Base-by-base conservation (phyloP, 2,113 vertebrate genomes). In the Bubo blakistoni region DNA sequence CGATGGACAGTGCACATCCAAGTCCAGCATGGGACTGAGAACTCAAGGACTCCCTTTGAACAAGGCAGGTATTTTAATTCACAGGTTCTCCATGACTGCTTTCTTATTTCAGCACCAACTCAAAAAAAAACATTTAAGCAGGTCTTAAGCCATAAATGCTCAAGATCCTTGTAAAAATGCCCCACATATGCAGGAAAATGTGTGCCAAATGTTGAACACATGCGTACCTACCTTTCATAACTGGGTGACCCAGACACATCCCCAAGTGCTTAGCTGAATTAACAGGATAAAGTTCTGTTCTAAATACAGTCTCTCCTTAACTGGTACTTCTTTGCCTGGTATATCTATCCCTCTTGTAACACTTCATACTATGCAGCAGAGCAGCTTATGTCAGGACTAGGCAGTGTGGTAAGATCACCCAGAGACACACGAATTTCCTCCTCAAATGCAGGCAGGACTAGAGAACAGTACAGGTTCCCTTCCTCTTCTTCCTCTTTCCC, bases 231-330 rank as follows among this genome's bases (percentile, higher is more conserved):
- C 21, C 26, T 88, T 38, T 61, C 76, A 61, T 62, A 95, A 94
- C 80, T 89, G 38, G 81, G 87, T 89, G 92, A 96, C 87, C 87
- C 87, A 92, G 86, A 93, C 92, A 92, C 88, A 77, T 92, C 54
- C n/a, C 36, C 67, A 58, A 62, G 55, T 83, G 67, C 32, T 84
- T 71, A 29, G 30, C 1, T 57, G 27, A 83, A 91, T 58, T 69
- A 84, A 71, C 55, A 89, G 38, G 55, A 49, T 12, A 22, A 66
- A 90, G 18, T 78, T 66, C 63, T 62, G 2, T 54, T 89, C 61
- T 84, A 94, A 92, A 86, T 73, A 57, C 9, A 7, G 29, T 17
- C 18, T 66, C 15, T 76, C 30, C 20, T 55, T 46, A 81, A 40
- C 16, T 86, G 40, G 8, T 65, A 3, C 47, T 71, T 27, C 44